Base-by-base conservation (phyloP, 2,113 vertebrate species). In the Nothoprocta perdicaria region DNA sequence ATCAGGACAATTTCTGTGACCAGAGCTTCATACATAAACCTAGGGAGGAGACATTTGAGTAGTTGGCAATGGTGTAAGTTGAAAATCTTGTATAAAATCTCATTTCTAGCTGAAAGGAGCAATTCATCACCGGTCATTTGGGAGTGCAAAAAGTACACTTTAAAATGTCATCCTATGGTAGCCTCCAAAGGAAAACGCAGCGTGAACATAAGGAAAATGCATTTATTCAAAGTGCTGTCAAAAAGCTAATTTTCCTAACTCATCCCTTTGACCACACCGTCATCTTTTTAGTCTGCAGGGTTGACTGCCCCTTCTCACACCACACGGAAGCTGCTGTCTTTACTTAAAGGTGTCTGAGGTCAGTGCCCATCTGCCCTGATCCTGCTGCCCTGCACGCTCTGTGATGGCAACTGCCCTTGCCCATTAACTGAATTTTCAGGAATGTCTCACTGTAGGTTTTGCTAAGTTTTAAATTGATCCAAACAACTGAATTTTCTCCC, bases 131-230 rank as follows among this genome's bases (percentile, higher is more conserved):
- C 76, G 14, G 72, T 66, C 76, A 87, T 91, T 79, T 82, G 79
- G 73, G 67, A 46, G 19, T 67, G 38, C 69, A 77, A 77, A 86
- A 61, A 74, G 11, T 52, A 14, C 55, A 24, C 23, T 81, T 58
- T 84, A 45, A 82, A 91, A 86, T 73, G 45, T 86, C 71, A 73
- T 84, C 26, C 93, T 71, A 79, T 76, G 84, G 73, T 82, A 84
- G 63, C 45, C 53, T 86, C 33, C 45, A 89, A 92, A 86, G 62
- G 13, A 67, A 53, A 84, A 90, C n/a, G 46, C 26, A 45, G 15
- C 41, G 35, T 65, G 29, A 86, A 79, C 12, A 69, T 43, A 86
- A 79, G 17, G 45, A 46, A 92, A 90, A 86, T 33, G 0, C 79
- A 80, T 76, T 76, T 58, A 50, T 79, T 80, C 50, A 89, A 82